Percentiles rank a stretch among this genome's conserved stretches.
These are phyloP conservation scores for Pristiophorus japonicus DNA, from an alignment of 2,113 vertebrate species.

Conservation along the genomic window DNA sequence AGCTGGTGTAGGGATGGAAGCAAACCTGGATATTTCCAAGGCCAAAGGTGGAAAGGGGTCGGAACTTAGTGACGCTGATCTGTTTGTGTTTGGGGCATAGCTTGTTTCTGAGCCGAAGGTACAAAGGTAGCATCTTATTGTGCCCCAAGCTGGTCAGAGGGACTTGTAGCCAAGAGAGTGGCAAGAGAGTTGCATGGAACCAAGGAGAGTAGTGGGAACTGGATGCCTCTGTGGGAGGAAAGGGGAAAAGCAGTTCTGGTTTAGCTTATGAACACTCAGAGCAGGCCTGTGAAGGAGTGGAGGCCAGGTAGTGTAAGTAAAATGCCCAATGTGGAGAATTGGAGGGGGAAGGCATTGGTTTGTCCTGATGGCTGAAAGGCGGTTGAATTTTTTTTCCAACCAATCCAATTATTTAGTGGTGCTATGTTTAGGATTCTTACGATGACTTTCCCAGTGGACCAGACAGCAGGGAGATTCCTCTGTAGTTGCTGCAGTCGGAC, in stretches of 20 bases:
- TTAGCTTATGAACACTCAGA: not conserved
- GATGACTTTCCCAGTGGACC: too few relatives aligned
- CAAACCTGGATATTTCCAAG: not conserved
- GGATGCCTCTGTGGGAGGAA: not conserved
- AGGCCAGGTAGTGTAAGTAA: not conserved
- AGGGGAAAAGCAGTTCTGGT: not conserved
- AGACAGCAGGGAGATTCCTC: too few relatives aligned
- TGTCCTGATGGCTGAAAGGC: not conserved
- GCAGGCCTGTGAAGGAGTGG: not conserved
- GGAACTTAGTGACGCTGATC: too few relatives aligned
- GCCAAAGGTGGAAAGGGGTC: too few relatives aligned
- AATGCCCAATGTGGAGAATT: not conserved
- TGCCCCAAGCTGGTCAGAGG: not conserved
- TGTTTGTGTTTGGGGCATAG: not conserved
- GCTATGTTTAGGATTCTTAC: not conserved
- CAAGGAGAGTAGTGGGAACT: too few relatives aligned
- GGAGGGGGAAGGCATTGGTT: not conserved
- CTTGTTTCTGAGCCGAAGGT: not conserved
- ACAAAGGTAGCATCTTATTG: not conserved
- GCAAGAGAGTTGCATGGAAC: not conserved
- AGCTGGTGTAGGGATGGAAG: not conserved
- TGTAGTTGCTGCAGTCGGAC: too few relatives aligned
- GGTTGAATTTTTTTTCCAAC: not conserved
- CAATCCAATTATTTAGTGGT: not conserved
- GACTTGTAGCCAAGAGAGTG: not conserved